phyloP scores from a whole-genome alignment of 2,113 vertebrate genomes.

The Syngnathus typhle region DNA sequence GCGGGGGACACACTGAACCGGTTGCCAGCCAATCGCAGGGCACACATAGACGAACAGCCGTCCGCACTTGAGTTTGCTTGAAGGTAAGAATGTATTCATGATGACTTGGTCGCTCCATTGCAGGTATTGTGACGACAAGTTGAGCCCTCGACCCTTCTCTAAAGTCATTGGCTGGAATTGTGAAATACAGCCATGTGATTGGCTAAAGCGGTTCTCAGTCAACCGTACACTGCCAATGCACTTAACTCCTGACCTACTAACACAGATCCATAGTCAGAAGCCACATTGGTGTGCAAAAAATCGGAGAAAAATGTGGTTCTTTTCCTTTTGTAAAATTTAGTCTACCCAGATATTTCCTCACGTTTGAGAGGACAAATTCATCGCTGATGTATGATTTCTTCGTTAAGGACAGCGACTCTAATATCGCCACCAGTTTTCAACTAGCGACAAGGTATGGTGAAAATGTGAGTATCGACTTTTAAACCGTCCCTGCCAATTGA shows the following conservation, averaged over 20 bases:
- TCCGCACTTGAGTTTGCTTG: not conserved
- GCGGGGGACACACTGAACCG: no score
- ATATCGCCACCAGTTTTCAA: not conserved
- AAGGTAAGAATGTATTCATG: not conserved
- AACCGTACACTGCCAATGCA: slow-evolving; percentile 55
- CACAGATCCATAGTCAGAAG: slow-evolving; percentile 81
- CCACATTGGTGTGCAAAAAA: slow-evolving; percentile 48
- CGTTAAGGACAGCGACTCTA: not conserved
- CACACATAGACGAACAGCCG: no score
- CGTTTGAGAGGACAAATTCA: slow-evolving; percentile 2
- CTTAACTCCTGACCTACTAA: slow-evolving; percentile 87
- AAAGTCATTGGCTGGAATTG: slow-evolving; percentile 52
- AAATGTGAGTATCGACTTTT: not conserved
- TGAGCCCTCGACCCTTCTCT: slow-evolving; percentile 13
- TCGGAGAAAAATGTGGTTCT: slow-evolving; percentile 29
- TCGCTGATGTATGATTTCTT: not conserved
- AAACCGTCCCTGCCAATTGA: not conserved
- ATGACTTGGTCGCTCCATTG: not conserved
- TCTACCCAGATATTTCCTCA: not conserved
- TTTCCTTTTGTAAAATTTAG: slow-evolving; percentile 16
- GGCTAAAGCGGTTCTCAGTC: slow-evolving; percentile 49
- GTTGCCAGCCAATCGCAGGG: no score
- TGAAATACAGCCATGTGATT: slow-evolving; percentile 50
- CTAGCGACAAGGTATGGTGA: not conserved
- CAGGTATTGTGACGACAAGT: slow-evolving; percentile 23